Evolutionary conservation across 2,113 vertebrate genomes (phyloP).

Genomic region (Cheirogaleus medius): DNA sequence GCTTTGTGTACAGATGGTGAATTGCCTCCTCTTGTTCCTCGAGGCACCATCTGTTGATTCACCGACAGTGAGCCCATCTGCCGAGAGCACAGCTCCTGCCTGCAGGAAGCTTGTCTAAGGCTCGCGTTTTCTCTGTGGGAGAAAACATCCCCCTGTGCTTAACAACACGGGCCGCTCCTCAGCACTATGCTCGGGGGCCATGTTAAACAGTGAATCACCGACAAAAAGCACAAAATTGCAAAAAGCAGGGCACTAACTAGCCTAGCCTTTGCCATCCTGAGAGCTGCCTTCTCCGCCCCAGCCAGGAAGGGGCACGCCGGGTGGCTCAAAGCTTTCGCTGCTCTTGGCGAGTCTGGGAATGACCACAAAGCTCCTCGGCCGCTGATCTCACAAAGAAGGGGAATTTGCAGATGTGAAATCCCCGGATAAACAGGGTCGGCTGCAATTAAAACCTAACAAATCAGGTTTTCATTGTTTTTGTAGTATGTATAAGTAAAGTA

Average conservation of each 20-base stretch:
- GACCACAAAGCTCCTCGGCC: accelerated
- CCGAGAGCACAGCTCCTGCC: accelerated
- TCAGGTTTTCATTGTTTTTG: accelerated
- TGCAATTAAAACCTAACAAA: accelerated
- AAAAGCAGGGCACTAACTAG: not conserved
- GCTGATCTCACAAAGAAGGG: not conserved
- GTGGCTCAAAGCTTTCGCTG: accelerated
- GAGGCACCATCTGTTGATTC: accelerated
- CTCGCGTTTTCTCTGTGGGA: accelerated
- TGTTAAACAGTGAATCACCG: not conserved
- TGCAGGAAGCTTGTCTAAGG: accelerated
- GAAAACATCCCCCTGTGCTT: accelerated
- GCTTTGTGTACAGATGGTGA: accelerated
- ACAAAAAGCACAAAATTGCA: not conserved
- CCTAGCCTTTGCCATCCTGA: accelerated
- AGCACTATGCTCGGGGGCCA: accelerated
- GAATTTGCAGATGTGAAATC: accelerated
- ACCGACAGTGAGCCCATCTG: accelerated
- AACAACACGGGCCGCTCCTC: accelerated
- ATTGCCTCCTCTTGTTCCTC: not conserved
- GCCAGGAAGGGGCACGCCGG: accelerated
- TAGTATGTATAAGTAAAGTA: accelerated
- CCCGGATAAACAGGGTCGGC: accelerated
- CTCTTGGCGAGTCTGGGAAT: accelerated
- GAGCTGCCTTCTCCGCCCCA: accelerated